Evolutionary conservation across 92 coral and sea anemone species (phyloP).

Genomic region (Hydrozoanthus gracilis): DNA sequence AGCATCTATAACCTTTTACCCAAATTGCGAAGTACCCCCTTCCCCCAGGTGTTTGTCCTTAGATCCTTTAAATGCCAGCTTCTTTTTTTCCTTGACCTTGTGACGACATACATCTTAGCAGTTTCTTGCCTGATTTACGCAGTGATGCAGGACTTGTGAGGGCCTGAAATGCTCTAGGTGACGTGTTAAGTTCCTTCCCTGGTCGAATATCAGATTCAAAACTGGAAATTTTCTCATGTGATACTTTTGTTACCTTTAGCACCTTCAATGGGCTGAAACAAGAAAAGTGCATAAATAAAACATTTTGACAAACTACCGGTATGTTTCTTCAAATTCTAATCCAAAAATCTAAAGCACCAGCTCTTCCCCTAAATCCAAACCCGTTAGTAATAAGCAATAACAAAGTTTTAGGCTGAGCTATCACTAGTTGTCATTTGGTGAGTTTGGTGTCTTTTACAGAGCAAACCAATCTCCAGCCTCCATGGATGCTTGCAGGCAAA

Average conservation of each 20-base stretch:
- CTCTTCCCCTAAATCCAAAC: no score
- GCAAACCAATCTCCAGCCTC: no score
- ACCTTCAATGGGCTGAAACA: slow-evolving; percentile 31
- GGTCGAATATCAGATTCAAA: slow-evolving; percentile 37
- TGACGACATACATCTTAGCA: slow-evolving; percentile 34
- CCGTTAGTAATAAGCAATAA: no score
- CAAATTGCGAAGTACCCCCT: no score
- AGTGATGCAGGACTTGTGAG: slow-evolving; percentile 34
- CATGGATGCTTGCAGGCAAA: no score
- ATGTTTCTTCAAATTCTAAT: no score
- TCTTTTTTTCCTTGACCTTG: slow-evolving; percentile 40
- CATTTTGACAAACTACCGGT: no score
- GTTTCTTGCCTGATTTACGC: slow-evolving; percentile 41
- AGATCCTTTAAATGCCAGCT: background rate
- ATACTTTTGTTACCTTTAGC: slow-evolving; percentile 18
- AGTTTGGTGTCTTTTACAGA: no score
- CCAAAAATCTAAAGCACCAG: no score
- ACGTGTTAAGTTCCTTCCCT: background rate
- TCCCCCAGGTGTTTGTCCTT: background rate
- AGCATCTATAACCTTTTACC: no score
- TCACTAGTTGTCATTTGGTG: no score
- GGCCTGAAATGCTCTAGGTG: slow-evolving; percentile 30
- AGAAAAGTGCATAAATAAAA: background rate
- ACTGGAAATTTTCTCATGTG: slow-evolving; percentile 41
- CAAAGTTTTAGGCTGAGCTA: no score